Evolutionary conservation across 2,113 vertebrate species (phyloP).

Genomic region (pig (Sus scrofa)): T2T-Sscrofa CM000828.6:47546501-47547000

Average conservation of each 20-base stretch:
- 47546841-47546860: constrained; percentile 23
- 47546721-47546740: background rate
- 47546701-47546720: background rate
- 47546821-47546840: constrained; percentile 40
- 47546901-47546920: background rate
- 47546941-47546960: constrained; percentile 52
- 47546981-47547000: constrained; percentile 47
- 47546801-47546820: constrained; percentile 32
- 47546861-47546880: constrained; percentile 30
- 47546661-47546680: background rate
- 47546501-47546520: no score
- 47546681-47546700: background rate
- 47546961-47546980: constrained; percentile 52
- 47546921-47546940: background rate
- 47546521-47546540: no score
- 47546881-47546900: background rate
- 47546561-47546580: no score
- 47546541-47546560: no score
- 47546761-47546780: background rate
- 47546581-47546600: no score
- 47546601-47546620: no score
- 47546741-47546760: background rate
- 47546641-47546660: background rate
- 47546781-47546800: constrained; percentile 19
- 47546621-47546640: background rate